Evolutionary conservation across 1,140 invertebrate genomes (phyloP).

Genomic region (Aricia agestis): DNA sequence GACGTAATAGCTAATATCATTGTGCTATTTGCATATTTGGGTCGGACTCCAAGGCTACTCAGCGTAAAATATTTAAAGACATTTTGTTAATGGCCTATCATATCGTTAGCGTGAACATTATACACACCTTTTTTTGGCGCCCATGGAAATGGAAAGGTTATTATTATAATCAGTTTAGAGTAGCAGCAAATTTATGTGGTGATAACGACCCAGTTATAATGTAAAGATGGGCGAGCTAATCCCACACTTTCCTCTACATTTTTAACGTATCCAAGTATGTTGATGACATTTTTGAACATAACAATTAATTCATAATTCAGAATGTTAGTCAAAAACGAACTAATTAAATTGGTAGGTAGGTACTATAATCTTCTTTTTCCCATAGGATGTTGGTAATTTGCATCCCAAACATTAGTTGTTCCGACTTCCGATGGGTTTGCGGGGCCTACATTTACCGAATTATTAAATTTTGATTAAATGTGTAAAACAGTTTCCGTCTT

Average conservation of each 20-base stretch:
- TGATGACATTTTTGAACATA: too few relatives aligned
- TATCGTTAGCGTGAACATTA: conserved; percentile 3
- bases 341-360: not conserved
- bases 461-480: too few relatives aligned
- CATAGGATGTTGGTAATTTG: conserved; percentile 1
- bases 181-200: not conserved
- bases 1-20: conserved; percentile 19
- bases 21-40: conserved; percentile 45
- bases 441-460: too few relatives aligned
- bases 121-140: not conserved
- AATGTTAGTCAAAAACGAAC: too few relatives aligned
- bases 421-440: not conserved
- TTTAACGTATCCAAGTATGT: too few relatives aligned
- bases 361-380: not conserved
- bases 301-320: too few relatives aligned
- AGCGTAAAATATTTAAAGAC: conserved; percentile 25
- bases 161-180: not conserved
- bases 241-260: too few relatives aligned
- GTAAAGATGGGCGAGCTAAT: not conserved
- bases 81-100: not conserved
- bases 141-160: not conserved
- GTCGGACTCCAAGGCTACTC: conserved; percentile 41
- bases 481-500: not conserved
- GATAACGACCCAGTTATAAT: not conserved
- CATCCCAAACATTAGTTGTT: not conserved